A percentile compares a stretch with the other conserved stretches of the same genome.
phyloP scores from a whole-genome alignment of 2,797 vertebrate genomes.

The Enteromius anoplus region DNA sequence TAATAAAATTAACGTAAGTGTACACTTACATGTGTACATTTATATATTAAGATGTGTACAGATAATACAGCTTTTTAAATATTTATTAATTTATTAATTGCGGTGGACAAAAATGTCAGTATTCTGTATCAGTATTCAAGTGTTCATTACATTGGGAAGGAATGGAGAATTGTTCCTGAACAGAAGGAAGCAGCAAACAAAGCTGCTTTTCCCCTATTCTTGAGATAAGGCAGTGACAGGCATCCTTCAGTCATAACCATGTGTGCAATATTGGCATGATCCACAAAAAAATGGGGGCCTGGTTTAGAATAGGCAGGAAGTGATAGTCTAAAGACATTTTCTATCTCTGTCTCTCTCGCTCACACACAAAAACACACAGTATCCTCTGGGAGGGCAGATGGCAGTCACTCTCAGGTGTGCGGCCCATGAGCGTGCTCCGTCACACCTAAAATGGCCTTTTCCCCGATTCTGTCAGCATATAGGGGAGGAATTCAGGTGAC shows the following conservation, averaged over 20 bases:
- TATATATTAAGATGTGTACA: background rate
- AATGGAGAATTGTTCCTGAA: slow-evolving; percentile 13
- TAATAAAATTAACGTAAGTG: background rate
- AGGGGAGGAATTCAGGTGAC: slow-evolving; percentile 30
- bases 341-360: background rate
- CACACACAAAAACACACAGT: background rate
- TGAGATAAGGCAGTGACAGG: slow-evolving; percentile 2
- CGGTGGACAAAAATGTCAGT: background rate
- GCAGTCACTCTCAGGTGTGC: slow-evolving; percentile 43
- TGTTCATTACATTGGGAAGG: background rate
- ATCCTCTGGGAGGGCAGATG: slow-evolving; percentile 36
- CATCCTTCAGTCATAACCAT: slow-evolving; percentile 8
- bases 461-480: slow-evolving; percentile 31
- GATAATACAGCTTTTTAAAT: background rate
- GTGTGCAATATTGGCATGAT: background rate
- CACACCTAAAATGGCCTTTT: slow-evolving; percentile 43
- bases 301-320: slow-evolving; percentile 22
- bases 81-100: background rate
- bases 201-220: background rate
- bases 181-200: background rate
- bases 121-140: background rate
- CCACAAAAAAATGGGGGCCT: background rate
- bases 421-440: slow-evolving; percentile 31
- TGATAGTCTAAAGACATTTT: slow-evolving; percentile 20
- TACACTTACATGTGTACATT: background rate